These are phyloP conservation scores for Psittacara wagleri DNA, from an alignment of 2,113 vertebrate species.

Conservation along the genomic window DNA sequence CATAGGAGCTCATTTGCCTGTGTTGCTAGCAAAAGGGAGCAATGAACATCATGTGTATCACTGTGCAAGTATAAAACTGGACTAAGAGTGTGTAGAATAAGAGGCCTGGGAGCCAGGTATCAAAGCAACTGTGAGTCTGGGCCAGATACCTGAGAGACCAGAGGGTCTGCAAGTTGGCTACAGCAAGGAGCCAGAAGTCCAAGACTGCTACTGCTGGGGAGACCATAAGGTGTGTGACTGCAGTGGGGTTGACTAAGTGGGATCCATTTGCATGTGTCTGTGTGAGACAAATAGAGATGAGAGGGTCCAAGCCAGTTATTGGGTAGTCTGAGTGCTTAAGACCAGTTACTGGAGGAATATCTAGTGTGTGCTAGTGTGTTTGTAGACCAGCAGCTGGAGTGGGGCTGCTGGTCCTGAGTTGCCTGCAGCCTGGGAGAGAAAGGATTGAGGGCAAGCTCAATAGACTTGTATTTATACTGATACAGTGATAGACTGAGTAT, in stretches of 20 bases:
- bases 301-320: background rate
- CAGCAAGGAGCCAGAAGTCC: background rate
- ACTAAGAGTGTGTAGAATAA: background rate
- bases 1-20: fast-evolving
- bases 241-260: fast-evolving
- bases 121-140: background rate
- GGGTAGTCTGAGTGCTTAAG: background rate
- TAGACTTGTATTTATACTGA: no score
- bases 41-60: fast-evolving
- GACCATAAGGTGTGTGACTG: background rate
- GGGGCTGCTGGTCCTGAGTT: background rate
- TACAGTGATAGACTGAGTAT: background rate
- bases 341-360: background rate
- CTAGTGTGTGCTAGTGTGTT: fast-evolving
- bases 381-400: background rate
- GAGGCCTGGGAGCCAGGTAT: background rate
- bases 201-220: background rate
- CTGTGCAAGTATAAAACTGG: fast-evolving
- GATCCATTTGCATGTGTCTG: background rate
- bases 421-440: background rate
- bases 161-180: background rate
- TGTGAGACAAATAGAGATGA: background rate
- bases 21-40: background rate
- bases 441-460: background rate
- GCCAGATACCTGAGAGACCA: background rate